phyloP scores from a whole-genome alignment of 2,113 vertebrate species.

The Gymnocephalus cernua region DNA sequence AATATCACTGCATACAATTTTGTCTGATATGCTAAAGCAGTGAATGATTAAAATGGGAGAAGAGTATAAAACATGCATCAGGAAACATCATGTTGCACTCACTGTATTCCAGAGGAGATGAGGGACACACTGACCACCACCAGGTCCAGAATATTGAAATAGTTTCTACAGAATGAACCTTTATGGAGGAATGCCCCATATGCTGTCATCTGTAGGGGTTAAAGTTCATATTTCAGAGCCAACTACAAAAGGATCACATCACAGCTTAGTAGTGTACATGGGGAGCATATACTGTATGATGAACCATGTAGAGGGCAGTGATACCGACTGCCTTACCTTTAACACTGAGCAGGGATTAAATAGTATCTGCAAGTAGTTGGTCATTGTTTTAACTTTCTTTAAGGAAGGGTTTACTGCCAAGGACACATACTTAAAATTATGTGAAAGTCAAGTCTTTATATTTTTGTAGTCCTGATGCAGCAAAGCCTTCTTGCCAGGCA shows the following conservation, averaged over 20 bases:
- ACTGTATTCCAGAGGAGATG: conserved; percentile 99
- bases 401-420: background rate
- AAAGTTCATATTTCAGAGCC: conserved; percentile 31
- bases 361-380: background rate
- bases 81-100: conserved; percentile 79
- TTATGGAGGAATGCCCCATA: conserved; percentile 98
- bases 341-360: background rate
- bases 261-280: background rate
- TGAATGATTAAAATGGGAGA: background rate
- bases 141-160: conserved; percentile 98
- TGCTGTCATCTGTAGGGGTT: conserved; percentile 92
- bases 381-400: background rate
- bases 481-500: background rate
- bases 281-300: background rate
- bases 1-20: background rate
- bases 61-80: conserved; percentile 19
- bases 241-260: conserved; percentile 16
- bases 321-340: background rate
- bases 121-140: conserved; percentile 99
- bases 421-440: background rate
- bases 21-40: background rate
- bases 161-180: conserved; percentile 99
- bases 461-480: background rate
- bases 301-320: background rate
- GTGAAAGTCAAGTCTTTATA: background rate